Evolutionary conservation across 2,888 invertebrate species (phyloP), one percentile per base, ranked within the genome.

Genomic region (Lithophane ornitopus): DNA sequence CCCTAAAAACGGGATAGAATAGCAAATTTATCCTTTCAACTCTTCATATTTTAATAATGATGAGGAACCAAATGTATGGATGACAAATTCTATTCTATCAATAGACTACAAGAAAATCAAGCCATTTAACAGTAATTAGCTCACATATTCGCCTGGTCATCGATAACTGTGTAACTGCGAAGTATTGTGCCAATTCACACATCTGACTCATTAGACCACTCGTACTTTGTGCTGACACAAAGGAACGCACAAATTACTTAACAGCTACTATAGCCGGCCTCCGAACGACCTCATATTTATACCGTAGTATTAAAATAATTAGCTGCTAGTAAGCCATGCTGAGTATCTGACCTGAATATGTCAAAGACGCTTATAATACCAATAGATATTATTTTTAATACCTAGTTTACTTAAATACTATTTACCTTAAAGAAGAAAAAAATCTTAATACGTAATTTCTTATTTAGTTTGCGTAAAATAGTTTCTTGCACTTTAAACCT

Each of bases 301-400:
- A 28, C 46, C 59, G 70, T 59, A 62, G 74, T 54, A 72, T 84
- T 79, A 49, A 54, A 83, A 70, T 80, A 80, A 80, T 73, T 70
- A 72, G 58, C 54, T 49, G 70, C 54, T 58, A 67, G 61, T 61
- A 39, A 71, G 59, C 11, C 58, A 63, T 16, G 54, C 66, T 59
- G 61, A 67, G 49, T 59, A 44, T 56, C 61, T 76, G 82, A 80
- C 82, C 82, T 70, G 70, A 76, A 80, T 80, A 76, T 76, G 72
- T 84, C 81, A 67, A 67, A 72, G 54, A 61, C 72, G 69, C 58
- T 62, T 62, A 11, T 72, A 22, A 54, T 70, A 28, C 56, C 61
- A 28, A 59, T 75, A 59, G 44, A n/a, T n/a, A n/a, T n/a, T n/a
- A n/a, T n/a, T n/a, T n/a, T n/a, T n/a, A n/a, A n/a, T n/a, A n/a